Percentiles rank a stretch among this genome's conserved stretches.
Evolutionary conservation across 2,888 invertebrate genomes (phyloP).

Genomic region (Ornithoptera alexandrae): DNA sequence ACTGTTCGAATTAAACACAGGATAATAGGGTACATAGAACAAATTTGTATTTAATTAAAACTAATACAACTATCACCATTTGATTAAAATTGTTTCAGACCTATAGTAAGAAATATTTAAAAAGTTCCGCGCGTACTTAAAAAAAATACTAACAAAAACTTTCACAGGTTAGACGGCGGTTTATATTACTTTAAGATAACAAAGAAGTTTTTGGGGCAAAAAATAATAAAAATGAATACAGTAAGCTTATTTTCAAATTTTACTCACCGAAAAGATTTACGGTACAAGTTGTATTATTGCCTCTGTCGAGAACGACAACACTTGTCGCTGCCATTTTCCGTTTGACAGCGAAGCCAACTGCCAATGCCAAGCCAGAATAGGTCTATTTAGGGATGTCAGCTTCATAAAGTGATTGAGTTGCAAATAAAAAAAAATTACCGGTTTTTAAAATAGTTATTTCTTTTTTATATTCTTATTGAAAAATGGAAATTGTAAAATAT

Average conservation of each 20-base stretch:
- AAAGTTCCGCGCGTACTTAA: constrained; percentile 70
- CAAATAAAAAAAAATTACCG: not conserved
- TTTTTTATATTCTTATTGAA: not conserved
- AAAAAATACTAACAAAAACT: constrained; percentile 52
- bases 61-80: constrained; percentile 35
- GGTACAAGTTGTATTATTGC: constrained; percentile 97
- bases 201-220: not conserved
- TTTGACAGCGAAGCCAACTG: constrained; percentile 76
- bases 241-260: constrained; percentile 21
- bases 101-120: constrained; percentile 48
- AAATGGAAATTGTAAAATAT: not conserved
- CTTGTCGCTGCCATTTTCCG: constrained; percentile 90
- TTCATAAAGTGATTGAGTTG: not conserved
- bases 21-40: constrained; percentile 9
- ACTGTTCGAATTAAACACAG: constrained; percentile 37
- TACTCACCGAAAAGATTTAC: constrained; percentile 96
- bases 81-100: constrained; percentile 25
- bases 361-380: constrained; percentile 47
- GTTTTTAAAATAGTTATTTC: not conserved
- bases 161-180: constrained; percentile 60
- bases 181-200: constrained; percentile 10
- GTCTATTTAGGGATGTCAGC: constrained; percentile 34
- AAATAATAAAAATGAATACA: not conserved
- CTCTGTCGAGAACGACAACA: constrained; percentile 96
- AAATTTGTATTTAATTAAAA: constrained; percentile 45